Percentiles rank a stretch among this genome's conserved stretches.
Conservation (phyloP, 2,797 vertebrate species). For the Tenualosa ilisha region DNA sequence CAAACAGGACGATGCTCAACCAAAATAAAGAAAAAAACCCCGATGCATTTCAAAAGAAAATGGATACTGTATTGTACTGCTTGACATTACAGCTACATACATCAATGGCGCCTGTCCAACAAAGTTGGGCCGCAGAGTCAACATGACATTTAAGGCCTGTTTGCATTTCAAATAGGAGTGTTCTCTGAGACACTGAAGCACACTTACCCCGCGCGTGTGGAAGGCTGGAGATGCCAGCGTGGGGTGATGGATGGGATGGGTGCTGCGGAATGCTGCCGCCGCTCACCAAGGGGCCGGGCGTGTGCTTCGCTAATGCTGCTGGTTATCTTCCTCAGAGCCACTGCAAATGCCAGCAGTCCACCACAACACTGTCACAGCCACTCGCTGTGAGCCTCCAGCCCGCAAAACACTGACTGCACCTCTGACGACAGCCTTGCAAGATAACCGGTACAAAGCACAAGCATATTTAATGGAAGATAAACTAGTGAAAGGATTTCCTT, state of each 20-base stretch:
- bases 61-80: background rate
- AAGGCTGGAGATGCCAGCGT: background rate
- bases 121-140: background rate
- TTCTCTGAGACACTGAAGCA: background rate
- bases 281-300: background rate
- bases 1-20: background rate
- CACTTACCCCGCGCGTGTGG: background rate
- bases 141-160: background rate
- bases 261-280: background rate
- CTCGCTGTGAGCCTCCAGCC: background rate
- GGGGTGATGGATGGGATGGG: slow-evolving; percentile 5
- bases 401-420: background rate
- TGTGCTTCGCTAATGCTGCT: background rate
- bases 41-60: background rate
- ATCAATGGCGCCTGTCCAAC: background rate
- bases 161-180: background rate
- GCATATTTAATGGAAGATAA: background rate
- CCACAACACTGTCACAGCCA: background rate
- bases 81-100: background rate
- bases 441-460: background rate
- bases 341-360: slow-evolving; percentile 14
- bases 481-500: background rate
- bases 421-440: background rate
- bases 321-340: slow-evolving; percentile 1
- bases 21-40: background rate